phyloP scores from a whole-genome alignment of 2,888 invertebrate species.

The Trilocha varians region DNA sequence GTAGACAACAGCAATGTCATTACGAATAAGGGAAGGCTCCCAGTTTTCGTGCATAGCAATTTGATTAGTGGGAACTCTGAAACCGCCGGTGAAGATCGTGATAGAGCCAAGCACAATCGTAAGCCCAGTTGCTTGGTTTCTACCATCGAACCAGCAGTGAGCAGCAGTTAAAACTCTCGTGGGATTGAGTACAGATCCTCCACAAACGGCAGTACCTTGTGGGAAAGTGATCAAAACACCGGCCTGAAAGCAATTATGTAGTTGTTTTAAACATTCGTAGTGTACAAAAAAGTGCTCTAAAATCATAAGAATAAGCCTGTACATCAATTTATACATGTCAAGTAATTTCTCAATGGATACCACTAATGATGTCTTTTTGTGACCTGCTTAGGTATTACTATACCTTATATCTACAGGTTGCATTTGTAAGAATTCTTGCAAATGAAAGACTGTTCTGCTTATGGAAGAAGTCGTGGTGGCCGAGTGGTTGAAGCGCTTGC shows the following conservation, averaged over 20 bases:
- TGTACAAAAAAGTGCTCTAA: background rate
- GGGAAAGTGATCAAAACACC: constrained; percentile 17
- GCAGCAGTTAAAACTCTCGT: constrained; percentile 27
- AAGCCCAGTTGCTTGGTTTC: constrained; percentile 23
- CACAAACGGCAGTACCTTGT: constrained; percentile 24
- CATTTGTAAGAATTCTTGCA: no score
- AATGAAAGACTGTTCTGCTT: no score
- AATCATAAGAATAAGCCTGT: background rate
- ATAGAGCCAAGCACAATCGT: constrained; percentile 36
- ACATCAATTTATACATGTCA: background rate
- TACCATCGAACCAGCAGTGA: constrained; percentile 36
- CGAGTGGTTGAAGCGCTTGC: no score
- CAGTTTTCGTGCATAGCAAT: constrained; percentile 28
- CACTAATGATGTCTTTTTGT: no score
- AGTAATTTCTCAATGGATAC: no score
- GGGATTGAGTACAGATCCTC: constrained; percentile 25
- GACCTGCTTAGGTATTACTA: no score
- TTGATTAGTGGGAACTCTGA: constrained; percentile 19
- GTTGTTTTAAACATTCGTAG: no score
- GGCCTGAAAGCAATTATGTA: constrained; percentile 16
- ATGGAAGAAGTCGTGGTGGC: no score
- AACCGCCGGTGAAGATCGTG: constrained; percentile 30
- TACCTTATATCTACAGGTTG: no score
- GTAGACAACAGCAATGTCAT: constrained; percentile 32
- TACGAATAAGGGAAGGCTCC: constrained; percentile 20